Conservation (phyloP, 2,113 vertebrate species). For the Pseudorasbora parva region DNA sequence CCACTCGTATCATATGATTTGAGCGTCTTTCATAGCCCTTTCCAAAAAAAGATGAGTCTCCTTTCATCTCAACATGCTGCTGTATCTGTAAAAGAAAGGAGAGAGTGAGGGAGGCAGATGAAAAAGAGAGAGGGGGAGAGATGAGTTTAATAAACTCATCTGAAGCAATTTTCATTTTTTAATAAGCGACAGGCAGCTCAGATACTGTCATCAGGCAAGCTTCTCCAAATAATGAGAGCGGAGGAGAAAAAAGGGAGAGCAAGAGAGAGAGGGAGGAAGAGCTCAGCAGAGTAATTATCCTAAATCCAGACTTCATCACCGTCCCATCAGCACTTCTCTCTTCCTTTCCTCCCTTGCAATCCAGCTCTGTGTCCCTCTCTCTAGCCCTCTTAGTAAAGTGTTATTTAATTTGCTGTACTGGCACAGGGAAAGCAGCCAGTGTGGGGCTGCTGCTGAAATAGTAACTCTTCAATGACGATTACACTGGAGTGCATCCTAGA, state of each 20-base stretch:
- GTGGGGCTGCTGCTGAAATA: slow-evolving; percentile 68
- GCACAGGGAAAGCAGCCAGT: slow-evolving; percentile 75
- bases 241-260: slow-evolving; percentile 50
- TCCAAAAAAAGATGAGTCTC: slow-evolving; percentile 33
- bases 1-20: not conserved
- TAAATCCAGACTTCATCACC: slow-evolving; percentile 74
- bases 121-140: slow-evolving; percentile 50
- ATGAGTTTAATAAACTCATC: slow-evolving; percentile 75
- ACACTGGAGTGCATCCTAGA: slow-evolving; percentile 45
- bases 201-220: slow-evolving; percentile 70
- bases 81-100: slow-evolving; percentile 47
- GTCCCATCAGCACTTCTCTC: slow-evolving; percentile 70
- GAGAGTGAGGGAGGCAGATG: slow-evolving; percentile 54
- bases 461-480: slow-evolving; percentile 61
- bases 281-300: slow-evolving; percentile 74
- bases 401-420: slow-evolving; percentile 61
- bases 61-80: slow-evolving; percentile 24
- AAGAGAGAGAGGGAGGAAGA: slow-evolving; percentile 40
- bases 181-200: slow-evolving; percentile 78
- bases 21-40: slow-evolving; percentile 3
- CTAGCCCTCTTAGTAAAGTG: slow-evolving; percentile 46
- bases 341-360: slow-evolving; percentile 28
- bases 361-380: slow-evolving; percentile 27
- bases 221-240: slow-evolving; percentile 74
- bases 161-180: slow-evolving; percentile 73